phyloP scores from a whole-genome alignment of 2,888 invertebrate species.

The Salticus scenicus region DNA sequence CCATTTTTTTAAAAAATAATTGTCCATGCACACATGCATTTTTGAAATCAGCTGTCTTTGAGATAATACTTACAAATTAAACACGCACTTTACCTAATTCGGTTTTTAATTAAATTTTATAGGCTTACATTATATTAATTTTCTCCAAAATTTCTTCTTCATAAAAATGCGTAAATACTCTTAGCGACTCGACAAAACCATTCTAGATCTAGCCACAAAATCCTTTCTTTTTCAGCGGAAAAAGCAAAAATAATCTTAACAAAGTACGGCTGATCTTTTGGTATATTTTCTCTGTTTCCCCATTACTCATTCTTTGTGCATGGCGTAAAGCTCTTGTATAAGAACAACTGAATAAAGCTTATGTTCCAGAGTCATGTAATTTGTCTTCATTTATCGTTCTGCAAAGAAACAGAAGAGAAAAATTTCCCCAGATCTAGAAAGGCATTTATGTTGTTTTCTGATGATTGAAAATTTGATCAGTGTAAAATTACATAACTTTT shows the following conservation, averaged over 20 bases:
- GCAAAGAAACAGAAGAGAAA: neutral
- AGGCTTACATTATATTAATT: neutral
- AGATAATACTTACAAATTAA: too few relatives aligned
- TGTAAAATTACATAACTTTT: too few relatives aligned
- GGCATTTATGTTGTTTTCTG: neutral
- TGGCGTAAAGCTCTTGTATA: slow-evolving; percentile 25
- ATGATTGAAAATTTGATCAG: neutral
- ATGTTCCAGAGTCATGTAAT: slow-evolving; percentile 31
- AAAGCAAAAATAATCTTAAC: slow-evolving; percentile 22
- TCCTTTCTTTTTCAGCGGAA: neutral
- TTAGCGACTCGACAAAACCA: neutral
- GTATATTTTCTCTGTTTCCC: slow-evolving; percentile 16
- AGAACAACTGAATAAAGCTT: slow-evolving; percentile 25
- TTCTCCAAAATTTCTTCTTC: neutral
- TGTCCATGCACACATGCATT: too few relatives aligned
- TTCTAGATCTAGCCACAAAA: neutral
- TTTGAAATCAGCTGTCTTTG: too few relatives aligned
- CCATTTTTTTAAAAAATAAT: too few relatives aligned
- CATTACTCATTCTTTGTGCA: slow-evolving; percentile 41
- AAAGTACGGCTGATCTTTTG: slow-evolving; percentile 22
- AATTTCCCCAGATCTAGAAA: neutral
- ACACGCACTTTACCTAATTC: too few relatives aligned
- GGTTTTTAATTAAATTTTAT: too few relatives aligned
- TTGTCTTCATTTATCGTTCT: slow-evolving; percentile 49
- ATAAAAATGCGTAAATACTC: neutral